Conservation (phyloP, 2,113 vertebrate species). For the Gambusia affinis region DNA sequence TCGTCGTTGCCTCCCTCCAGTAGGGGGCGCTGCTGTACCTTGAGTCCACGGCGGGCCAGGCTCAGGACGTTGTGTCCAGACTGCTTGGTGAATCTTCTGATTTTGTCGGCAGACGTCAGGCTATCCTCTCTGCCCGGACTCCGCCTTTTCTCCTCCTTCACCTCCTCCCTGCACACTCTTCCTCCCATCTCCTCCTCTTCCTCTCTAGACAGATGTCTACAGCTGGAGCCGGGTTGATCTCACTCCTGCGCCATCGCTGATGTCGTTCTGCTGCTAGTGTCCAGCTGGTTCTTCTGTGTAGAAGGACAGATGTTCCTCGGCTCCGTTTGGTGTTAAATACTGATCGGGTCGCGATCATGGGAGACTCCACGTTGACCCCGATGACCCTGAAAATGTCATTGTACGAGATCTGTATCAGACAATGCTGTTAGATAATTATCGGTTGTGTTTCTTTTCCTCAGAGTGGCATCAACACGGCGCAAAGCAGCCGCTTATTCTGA, state of each 20-base stretch:
- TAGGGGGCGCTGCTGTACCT: conserved; percentile 35
- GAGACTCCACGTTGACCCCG: no score
- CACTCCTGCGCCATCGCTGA: no score
- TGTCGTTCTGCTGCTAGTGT: no score
- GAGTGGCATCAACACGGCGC: no score
- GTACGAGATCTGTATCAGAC: no score
- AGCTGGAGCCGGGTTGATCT: background rate
- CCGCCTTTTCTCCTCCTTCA: conserved; percentile 45
- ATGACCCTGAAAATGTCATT: no score
- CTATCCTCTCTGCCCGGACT: conserved; percentile 74
- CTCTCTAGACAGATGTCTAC: background rate
- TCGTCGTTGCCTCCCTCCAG: no score
- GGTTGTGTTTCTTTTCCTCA: no score
- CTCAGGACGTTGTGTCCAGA: conserved; percentile 83
- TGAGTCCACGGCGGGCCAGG: conserved; percentile 87
- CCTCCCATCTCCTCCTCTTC: conserved; percentile 36
- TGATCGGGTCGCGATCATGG: no score
- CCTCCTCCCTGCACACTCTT: conserved; percentile 32
- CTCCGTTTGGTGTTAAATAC: background rate
- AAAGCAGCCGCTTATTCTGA: no score
- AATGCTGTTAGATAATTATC: no score
- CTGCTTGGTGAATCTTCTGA: conserved; percentile 65
- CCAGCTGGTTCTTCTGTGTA: background rate
- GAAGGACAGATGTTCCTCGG: background rate
- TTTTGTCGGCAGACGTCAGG: conserved; percentile 66